Percentiles rank a stretch among this genome's conserved stretches.
phyloP scores from a whole-genome alignment of 1,140 invertebrate genomes.

The Sarcophaga bullata region DNA sequence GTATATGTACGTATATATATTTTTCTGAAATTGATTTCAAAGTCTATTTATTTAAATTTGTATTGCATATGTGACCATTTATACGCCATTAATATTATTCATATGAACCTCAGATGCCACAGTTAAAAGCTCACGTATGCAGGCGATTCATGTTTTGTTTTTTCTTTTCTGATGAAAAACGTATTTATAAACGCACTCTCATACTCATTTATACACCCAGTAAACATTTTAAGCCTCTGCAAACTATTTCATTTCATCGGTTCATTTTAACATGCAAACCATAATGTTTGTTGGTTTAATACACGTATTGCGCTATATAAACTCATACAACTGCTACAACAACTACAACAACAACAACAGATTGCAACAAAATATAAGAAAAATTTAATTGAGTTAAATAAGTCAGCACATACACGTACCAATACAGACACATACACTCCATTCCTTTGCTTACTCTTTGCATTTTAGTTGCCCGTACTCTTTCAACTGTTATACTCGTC shows the following conservation, averaged over 20 bases:
- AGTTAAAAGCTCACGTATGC: conserved; percentile 17
- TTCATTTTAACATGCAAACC: no score
- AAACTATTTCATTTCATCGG: no score
- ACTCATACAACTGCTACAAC: background rate
- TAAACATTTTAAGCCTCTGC: no score
- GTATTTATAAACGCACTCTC: no score
- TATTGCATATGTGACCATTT: conserved; percentile 18
- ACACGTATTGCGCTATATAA: no score
- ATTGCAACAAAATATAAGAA: background rate
- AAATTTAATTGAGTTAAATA: conserved; percentile 25
- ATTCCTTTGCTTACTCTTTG: no score
- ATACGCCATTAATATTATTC: conserved; percentile 16
- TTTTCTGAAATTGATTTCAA: conserved; percentile 22
- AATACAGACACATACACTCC: background rate
- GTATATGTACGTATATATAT: no score
- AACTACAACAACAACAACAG: background rate
- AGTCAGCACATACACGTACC: background rate
- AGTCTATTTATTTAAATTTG: conserved; percentile 24
- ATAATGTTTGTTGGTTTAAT: no score
- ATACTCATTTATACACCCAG: background rate
- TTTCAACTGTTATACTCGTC: background rate
- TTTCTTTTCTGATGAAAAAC: no score
- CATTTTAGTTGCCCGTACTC: no score
- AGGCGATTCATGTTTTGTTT: background rate
- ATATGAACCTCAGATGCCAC: background rate